Evolutionary conservation across 2,888 invertebrate genomes (phyloP), one percentile per base, ranked within the genome.

Genomic region (Rotaria socialis): DNA sequence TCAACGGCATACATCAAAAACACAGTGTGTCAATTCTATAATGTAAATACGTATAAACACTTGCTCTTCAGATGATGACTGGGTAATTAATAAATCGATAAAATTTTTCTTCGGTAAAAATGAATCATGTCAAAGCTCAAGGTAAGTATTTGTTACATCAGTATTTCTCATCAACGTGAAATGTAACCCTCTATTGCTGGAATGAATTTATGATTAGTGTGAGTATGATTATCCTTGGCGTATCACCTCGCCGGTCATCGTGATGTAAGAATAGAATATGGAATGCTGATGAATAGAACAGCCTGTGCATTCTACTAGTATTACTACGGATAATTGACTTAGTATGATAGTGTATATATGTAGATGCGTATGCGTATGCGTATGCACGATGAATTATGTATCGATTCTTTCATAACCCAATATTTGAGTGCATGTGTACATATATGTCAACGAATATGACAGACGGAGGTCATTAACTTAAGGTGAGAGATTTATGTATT

Each of bases 1-100:
- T 67, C 67, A 41, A 67, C 67, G 67, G 67, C 67, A 67, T 67
- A 67, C 67, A 67, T 67, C 67, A 67, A 67, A 67, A 67, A 67
- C 67, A 67, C 67, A 67, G 67, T 67, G 67, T 67, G 67, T 67
- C 67, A 67, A 67, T 67, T 67, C 19, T 16, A 35, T 67, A 67
- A 67, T 67, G 19, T 67, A 67, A 67, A 67, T 35, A 67, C 35
- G 35, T 14, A 35, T 16, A 56, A 19, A 41, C 67, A 67, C 67
- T 67, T 67, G 67, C 67, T 67, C 14, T 67, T 67, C 67, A 67
- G 35, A 67, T 35, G 67, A 67, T 67, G 67, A 67, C 27, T 41
- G 67, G 67, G 67, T 35, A 67, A 67, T 67, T 67, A 67, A 67
- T 27, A 67, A 67, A 67, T 67, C 11, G 67, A 67, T 67, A 67